Evolutionary conservation across 1,140 invertebrate genomes (phyloP).

Genomic region (Ptiloglossa arizonensis): DNA sequence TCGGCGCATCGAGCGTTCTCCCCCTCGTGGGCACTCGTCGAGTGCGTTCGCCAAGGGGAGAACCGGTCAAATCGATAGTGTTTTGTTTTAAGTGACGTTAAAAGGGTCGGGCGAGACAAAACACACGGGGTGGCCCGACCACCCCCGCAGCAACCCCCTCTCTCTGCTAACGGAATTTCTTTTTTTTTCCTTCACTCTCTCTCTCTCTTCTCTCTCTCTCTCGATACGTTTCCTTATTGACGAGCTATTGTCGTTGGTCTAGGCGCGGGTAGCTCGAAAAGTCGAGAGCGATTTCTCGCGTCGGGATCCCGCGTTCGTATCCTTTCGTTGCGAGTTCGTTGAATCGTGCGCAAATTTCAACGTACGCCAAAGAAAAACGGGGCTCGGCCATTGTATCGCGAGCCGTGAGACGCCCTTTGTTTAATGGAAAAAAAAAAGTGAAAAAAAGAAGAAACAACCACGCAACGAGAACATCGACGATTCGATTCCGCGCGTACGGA

Average conservation of each 20-base stretch:
- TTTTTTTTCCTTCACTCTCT: too few species aligned
- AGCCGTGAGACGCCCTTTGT: background rate
- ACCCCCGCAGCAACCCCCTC: background rate
- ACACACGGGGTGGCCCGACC: constrained; percentile 39
- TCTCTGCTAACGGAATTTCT: constrained; percentile 32
- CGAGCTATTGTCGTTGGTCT: constrained; percentile 18
- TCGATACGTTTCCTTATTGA: constrained; percentile 19
- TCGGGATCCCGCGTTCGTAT: background rate
- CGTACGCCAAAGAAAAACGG: background rate
- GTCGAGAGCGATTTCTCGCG: too few species aligned
- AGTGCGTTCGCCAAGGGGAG: constrained; percentile 59
- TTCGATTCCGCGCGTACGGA: constrained; percentile 26
- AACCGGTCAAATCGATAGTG: constrained; percentile 73
- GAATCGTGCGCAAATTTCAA: background rate
- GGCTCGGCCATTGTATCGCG: background rate
- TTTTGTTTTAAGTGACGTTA: constrained; percentile 70
- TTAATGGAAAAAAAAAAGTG: too few species aligned
- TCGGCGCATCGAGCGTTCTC: constrained; percentile 59
- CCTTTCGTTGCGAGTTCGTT: background rate
- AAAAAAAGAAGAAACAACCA: too few species aligned
- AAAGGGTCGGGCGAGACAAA: constrained; percentile 66
- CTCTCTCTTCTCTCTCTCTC: too few species aligned
- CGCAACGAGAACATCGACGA: constrained; percentile 24
- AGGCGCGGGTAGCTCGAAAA: background rate
- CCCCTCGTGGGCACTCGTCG: constrained; percentile 50